phyloP scores from a whole-genome alignment of 1,140 invertebrate species.

The Drosophila pruinosa region DNA sequence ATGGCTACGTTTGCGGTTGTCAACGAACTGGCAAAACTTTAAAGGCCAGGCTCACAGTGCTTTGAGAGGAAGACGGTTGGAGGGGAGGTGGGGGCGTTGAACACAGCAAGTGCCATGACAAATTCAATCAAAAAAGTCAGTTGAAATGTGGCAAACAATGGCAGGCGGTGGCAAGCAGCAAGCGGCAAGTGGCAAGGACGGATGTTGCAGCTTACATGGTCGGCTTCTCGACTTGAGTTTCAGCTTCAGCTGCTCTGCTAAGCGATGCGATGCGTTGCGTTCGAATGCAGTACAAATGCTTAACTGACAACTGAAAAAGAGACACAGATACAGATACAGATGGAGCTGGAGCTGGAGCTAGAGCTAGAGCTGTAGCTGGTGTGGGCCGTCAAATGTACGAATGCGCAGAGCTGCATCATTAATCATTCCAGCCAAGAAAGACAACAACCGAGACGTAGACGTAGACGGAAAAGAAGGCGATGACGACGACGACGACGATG shows the following conservation, averaged over 20 bases:
- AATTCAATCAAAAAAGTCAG: slow-evolving; percentile 67
- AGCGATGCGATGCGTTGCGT: slow-evolving; percentile 19
- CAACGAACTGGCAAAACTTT: slow-evolving; percentile 47
- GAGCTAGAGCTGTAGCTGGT: slow-evolving; percentile 25
- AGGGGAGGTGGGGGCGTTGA: not conserved
- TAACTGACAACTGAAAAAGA: slow-evolving; percentile 36
- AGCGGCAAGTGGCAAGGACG: slow-evolving; percentile 40
- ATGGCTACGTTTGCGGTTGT: slow-evolving; percentile 61
- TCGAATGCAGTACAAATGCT: slow-evolving; percentile 61
- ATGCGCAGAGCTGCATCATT: slow-evolving; percentile 78
- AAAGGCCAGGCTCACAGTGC: slow-evolving; percentile 22
- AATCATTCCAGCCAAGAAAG: slow-evolving; percentile 76
- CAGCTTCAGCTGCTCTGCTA: slow-evolving; percentile 40
- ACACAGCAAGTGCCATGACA: slow-evolving; percentile 48
- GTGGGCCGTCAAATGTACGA: slow-evolving; percentile 69
- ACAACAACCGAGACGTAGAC: slow-evolving; percentile 57
- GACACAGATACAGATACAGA: slow-evolving; percentile 43
- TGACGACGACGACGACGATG: slow-evolving; percentile 47
- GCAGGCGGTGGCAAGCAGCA: too few relatives aligned
- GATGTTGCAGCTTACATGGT: slow-evolving; percentile 53
- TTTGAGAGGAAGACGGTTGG: not conserved
- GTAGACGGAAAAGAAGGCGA: slow-evolving; percentile 56
- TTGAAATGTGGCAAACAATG: slow-evolving; percentile 20
- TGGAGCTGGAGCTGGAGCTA: slow-evolving; percentile 21
- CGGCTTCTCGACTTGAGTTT: slow-evolving; percentile 23